These are phyloP conservation scores for Lateolabrax maculatus DNA, from an alignment of 2,797 vertebrate genomes.

Conservation along the genomic window DNA sequence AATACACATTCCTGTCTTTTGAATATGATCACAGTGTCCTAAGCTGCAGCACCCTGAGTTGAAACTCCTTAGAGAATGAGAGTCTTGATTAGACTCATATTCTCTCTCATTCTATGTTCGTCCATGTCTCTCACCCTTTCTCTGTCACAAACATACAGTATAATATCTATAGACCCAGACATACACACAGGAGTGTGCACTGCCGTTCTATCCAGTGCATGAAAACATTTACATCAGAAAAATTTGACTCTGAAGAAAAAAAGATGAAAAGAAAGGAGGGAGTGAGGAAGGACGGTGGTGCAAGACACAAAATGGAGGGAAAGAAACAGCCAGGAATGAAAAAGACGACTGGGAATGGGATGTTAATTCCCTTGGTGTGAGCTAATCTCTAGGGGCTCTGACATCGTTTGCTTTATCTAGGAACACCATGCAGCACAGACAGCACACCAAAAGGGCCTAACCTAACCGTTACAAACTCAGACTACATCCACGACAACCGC, in stretches of 20 bases:
- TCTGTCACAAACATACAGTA: slow-evolving; percentile 11
- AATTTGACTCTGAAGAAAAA: slow-evolving; percentile 12
- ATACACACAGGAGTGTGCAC: slow-evolving; percentile 25
- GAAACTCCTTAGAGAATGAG: slow-evolving; percentile 58
- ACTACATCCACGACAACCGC: not conserved
- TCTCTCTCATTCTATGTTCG: slow-evolving; percentile 19
- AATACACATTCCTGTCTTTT: slow-evolving; percentile 68
- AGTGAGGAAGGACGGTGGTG: not conserved
- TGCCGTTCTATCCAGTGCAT: slow-evolving; percentile 29
- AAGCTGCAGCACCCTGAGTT: slow-evolving; percentile 52
- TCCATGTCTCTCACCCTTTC: slow-evolving; percentile 12
- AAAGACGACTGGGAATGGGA: slow-evolving; percentile 52
- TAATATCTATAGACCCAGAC: not conserved
- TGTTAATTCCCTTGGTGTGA: slow-evolving; percentile 73
- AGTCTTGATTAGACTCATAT: slow-evolving; percentile 51
- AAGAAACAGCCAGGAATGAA: slow-evolving; percentile 35
- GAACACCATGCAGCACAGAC: slow-evolving; percentile 53
- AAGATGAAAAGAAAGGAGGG: not conserved
- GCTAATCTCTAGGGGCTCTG: slow-evolving; percentile 69
- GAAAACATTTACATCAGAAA: slow-evolving; percentile 26
- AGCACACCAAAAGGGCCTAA: not conserved
- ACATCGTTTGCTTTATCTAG: slow-evolving; percentile 74
- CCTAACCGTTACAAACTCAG: not conserved
- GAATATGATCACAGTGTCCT: slow-evolving; percentile 60
- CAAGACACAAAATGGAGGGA: slow-evolving; percentile 25